Percentiles rank a stretch among this genome's conserved stretches.
phyloP scores from a whole-genome alignment of 2,888 invertebrate genomes.

The Chloroclysta siterata region DNA sequence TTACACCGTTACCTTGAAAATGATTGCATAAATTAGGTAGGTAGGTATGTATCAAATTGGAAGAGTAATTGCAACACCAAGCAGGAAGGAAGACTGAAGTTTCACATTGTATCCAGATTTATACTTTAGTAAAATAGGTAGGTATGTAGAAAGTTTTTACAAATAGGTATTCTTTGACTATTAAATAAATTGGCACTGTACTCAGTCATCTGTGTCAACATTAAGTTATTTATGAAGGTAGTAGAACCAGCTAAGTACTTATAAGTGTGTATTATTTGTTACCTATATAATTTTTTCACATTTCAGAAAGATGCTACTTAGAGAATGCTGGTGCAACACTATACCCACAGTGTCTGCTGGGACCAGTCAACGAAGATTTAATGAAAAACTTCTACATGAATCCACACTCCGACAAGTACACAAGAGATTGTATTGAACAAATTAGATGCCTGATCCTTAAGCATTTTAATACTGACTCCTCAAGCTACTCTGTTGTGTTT shows the following conservation, averaged over 20 bases:
- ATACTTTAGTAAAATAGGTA: too few relatives aligned
- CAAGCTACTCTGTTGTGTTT: conserved; percentile 95
- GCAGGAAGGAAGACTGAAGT: neutral
- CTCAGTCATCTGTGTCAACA: too few relatives aligned
- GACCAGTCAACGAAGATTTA: conserved; percentile 87
- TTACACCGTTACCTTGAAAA: neutral
- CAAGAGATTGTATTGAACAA: conserved; percentile 94
- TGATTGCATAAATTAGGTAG: neutral
- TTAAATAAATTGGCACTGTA: too few relatives aligned
- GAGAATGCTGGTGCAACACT: conserved; percentile 96
- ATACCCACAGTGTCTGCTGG: conserved; percentile 91
- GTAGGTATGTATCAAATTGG: neutral
- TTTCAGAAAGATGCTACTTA: conserved; percentile 90
- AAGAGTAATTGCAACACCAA: neutral
- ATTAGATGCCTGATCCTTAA: conserved; percentile 92
- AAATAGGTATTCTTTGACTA: too few relatives aligned
- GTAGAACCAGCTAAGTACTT: too few relatives aligned
- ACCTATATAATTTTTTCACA: conserved; percentile 5
- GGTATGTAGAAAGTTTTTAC: too few relatives aligned
- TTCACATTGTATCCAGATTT: neutral
- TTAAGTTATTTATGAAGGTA: too few relatives aligned
- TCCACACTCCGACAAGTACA: conserved; percentile 94
- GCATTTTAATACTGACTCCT: conserved; percentile 91
- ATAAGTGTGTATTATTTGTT: neutral
- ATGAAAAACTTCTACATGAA: conserved; percentile 92